Evolutionary conservation across 2,888 invertebrate genomes (phyloP), one percentile per base, ranked within the genome.

Genomic region (Melieria crassipennis): DNA sequence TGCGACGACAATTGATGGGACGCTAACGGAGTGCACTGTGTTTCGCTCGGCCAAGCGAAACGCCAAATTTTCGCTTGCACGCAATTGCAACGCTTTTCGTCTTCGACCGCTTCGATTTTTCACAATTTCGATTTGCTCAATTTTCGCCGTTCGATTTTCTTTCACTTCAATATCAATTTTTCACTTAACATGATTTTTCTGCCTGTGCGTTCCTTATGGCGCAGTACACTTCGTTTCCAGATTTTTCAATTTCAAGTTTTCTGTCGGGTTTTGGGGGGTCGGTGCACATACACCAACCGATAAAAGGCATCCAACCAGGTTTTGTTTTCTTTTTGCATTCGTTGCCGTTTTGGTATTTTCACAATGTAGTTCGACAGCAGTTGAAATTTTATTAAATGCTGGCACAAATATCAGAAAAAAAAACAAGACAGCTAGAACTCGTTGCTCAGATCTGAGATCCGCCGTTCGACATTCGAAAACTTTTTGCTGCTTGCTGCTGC

Each of bases 181-280:
- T 67, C 13, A 60, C 45, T 64, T 64, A 56, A 55, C 63, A 63
- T 13, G 11, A 43, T 48, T 58, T 63, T 69, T 69, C 64, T 50
- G 45, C 42, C 30, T 5, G 16, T 50, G 45, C 62, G 56, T 48
- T 42, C n/a, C 11, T 64, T 50, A 60, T 46, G 70, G 46, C 70
- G 70, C 65, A 70, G 70, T 70, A 57, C 65, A 50, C 70, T 70
- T 60, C 45, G 58, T 60, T 63, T 60, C 30, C 56, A 69, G 43
- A 45, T 56, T 69, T 63, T 69, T 63, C 69, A 47, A 13, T 42
- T 52, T 45, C 10, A 46, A 13, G 43, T 30, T 30, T 60, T 30
- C 13, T 43, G n/a, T 52, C 13, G 4, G n/a, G 13, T 56, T 57
- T 57, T 57, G 13, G 30, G 30, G 30, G 30, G 30, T 30, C 30